A percentile compares a stretch with the other conserved stretches of the same genome.
Evolutionary conservation across 2,888 invertebrate species (phyloP).

Genomic region (Andrena flavipes): DNA sequence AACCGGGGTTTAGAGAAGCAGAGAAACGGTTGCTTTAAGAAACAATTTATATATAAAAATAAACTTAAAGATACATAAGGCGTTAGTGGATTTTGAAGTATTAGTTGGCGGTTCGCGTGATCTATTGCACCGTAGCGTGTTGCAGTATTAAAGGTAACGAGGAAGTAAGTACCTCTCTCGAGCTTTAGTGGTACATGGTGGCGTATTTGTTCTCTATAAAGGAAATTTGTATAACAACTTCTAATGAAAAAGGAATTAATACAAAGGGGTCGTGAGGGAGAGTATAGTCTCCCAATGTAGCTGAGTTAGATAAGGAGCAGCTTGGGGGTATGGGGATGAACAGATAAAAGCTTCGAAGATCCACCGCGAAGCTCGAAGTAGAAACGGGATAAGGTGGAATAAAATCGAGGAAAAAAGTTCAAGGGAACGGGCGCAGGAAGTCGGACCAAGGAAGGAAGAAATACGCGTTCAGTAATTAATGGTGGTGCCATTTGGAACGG

Average conservation of each 20-base stretch:
- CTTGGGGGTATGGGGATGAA: background rate
- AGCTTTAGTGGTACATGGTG: too few relatives aligned
- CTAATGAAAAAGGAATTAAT: background rate
- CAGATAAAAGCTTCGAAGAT: conserved; percentile 50
- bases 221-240: conserved; percentile 18
- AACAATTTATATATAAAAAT: too few relatives aligned
- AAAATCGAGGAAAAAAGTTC: conserved; percentile 53
- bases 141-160: background rate
- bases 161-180: background rate
- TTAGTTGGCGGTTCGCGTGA: too few relatives aligned
- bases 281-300: conserved; percentile 21
- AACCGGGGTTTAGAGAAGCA: too few relatives aligned
- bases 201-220: background rate
- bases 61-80: too few relatives aligned
- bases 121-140: background rate
- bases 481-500: conserved; percentile 76
- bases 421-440: conserved; percentile 30
- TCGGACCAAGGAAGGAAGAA: conserved; percentile 53
- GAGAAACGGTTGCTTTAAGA: too few relatives aligned
- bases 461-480: conserved; percentile 80
- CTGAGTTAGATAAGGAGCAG: conserved; percentile 44
- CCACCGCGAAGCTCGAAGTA: conserved; percentile 39
- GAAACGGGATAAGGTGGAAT: conserved; percentile 63
- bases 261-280: background rate
- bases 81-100: too few relatives aligned